Evolutionary conservation across 2,113 vertebrate species (phyloP).

Genomic region (Actinemys pallida): DNA sequence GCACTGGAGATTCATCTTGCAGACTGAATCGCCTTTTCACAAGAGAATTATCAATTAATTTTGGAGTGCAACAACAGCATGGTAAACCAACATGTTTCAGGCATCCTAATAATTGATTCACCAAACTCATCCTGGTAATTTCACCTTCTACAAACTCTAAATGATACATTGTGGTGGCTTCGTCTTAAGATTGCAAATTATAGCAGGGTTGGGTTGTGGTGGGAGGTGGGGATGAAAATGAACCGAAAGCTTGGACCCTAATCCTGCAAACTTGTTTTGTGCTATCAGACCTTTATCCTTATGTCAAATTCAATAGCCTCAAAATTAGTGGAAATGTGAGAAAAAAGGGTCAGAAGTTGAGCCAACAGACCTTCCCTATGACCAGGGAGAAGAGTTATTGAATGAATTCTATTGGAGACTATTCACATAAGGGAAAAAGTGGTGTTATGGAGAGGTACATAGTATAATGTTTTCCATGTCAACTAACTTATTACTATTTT

Average conservation of each 20-base stretch:
- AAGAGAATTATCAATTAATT: conserved; percentile 55
- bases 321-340: neutral
- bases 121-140: neutral
- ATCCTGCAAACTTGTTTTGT: neutral
- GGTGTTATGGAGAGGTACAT: neutral
- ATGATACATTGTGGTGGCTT: neutral
- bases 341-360: neutral
- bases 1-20: conserved; percentile 67
- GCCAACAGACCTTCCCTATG: neutral
- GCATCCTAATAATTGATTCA: neutral
- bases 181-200: neutral
- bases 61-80: neutral
- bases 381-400: neutral
- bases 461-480: neutral
- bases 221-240: neutral
- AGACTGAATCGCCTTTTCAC: conserved; percentile 53
- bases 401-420: neutral
- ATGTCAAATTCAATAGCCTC: neutral
- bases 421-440: neutral
- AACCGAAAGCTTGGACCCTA: neutral
- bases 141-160: neutral
- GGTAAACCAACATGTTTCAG: neutral
- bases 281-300: accelerated
- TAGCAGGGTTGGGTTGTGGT: too few relatives aligned
- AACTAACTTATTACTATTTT: neutral